Base-by-base conservation (phyloP, 2,888 invertebrate genomes). In the Idaea aversata region DNA sequence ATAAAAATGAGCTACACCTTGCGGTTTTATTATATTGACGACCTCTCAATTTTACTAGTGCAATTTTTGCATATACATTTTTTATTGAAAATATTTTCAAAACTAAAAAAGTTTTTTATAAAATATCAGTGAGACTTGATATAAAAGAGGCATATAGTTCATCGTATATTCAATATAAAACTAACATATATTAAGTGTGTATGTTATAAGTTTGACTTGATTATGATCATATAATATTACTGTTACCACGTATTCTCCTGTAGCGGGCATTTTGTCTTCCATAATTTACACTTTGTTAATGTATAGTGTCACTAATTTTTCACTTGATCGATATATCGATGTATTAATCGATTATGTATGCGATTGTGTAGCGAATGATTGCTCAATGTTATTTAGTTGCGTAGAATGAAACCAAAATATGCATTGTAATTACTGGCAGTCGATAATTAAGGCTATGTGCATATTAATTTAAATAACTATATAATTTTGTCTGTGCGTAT, bases 301-400 rank as follows among this genome's bases (percentile, higher is more conserved):
- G 89, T 91, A 89, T 83, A 90, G 90, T 77, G 68, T 76, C 81
- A 81, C 81, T 75, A 63, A 75, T 72, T 47, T 10, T 47, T 47
- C 13, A 47, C 13, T 47, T 10, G n/a, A 34, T 61, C 61, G 15
- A 25, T 6, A n/a, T 34, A 35, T 61, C 61, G 38, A 16, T 16
- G 38, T 15, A 47, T 15, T 16, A 62, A 16, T 25, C 34, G 13
- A 61, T 60, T 65, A 62, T 16, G 67, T 76, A 78, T 71, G 59
- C 59, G 59, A 59, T 34, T 25, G 16, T 59, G 6, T 25, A 73
- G 74, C 74, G 76, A 73, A 76, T 75, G 76, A 73, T 86, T 90
- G 90, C 91, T 90, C 91, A 90, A 90, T 88, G 82, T 86, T 86
- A 81, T 90, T 85, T 89, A 90, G 90, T 89, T 83, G 81, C 79